These are phyloP conservation scores for Vimba vimba DNA, from an alignment of 2,113 vertebrate species.

Conservation along the genomic window DNA sequence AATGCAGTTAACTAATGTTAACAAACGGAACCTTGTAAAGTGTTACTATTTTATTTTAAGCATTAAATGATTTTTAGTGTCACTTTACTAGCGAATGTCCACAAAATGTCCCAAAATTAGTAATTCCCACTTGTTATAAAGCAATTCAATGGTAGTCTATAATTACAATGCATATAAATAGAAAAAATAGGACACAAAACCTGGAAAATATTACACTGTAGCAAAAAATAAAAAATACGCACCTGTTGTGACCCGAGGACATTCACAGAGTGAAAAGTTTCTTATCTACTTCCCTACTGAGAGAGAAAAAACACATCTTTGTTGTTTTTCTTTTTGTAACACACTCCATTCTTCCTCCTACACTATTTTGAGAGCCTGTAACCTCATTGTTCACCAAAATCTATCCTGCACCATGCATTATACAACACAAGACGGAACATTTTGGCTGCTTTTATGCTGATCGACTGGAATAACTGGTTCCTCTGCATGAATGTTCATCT, in stretches of 20 bases:
- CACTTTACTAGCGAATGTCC: too few species aligned
- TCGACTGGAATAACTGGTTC: slow-evolving; percentile 5
- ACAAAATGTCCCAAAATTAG: too few species aligned
- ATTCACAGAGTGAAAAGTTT: not conserved
- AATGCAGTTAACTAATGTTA: too few species aligned
- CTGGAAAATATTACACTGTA: not conserved
- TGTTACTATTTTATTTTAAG: too few species aligned
- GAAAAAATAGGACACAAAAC: not conserved
- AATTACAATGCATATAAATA: not conserved
- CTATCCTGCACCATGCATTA: not conserved
- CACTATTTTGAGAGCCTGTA: not conserved
- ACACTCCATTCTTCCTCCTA: not conserved
- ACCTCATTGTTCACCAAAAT: slow-evolving; percentile 6
- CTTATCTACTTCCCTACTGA: not conserved
- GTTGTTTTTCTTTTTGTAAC: not conserved
- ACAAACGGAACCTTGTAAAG: too few species aligned
- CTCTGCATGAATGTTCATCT: not conserved
- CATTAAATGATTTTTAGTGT: too few species aligned
- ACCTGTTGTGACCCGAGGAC: slow-evolving; percentile 9
- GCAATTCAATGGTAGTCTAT: not conserved
- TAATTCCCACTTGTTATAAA: not conserved
- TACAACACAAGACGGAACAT: slow-evolving; percentile 1
- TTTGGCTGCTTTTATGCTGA: slow-evolving; percentile 1
- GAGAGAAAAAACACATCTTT: not conserved
- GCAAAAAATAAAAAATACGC: slow-evolving; percentile 3